Percentiles rank a stretch among this genome's conserved stretches.
Evolutionary conservation across 2,113 vertebrate species (phyloP).

Genomic region (Ovibos moschatus): DNA sequence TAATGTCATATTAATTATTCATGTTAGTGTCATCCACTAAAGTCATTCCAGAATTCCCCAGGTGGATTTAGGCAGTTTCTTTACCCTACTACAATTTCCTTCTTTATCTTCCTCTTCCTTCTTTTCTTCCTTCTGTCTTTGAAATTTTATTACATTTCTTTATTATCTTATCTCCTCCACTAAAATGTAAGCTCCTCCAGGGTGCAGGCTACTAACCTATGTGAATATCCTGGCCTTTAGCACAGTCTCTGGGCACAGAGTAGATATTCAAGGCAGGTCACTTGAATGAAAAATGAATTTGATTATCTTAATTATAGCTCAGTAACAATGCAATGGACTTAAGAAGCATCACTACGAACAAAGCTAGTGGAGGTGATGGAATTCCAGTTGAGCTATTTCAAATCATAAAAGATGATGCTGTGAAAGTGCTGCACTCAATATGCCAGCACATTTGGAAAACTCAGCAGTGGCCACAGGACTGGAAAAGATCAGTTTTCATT

Average conservation of each 20-base stretch:
- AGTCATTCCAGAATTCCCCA: conserved; percentile 14
- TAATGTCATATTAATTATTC: conserved; percentile 45
- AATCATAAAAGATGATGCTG: no score
- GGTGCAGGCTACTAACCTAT: background rate
- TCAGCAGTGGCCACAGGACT: no score
- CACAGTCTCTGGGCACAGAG: background rate
- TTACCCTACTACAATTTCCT: background rate
- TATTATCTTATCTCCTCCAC: background rate
- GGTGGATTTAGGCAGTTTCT: background rate
- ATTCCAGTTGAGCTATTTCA: no score
- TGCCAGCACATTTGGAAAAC: no score
- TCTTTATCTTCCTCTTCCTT: background rate
- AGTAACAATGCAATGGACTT: background rate
- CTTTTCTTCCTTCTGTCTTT: background rate
- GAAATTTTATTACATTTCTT: background rate
- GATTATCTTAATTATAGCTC: conserved; percentile 10
- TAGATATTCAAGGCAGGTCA: background rate
- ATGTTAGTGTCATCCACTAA: background rate
- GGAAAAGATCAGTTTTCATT: no score
- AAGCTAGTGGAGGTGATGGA: no score
- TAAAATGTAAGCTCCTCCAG: background rate
- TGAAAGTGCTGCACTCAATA: no score
- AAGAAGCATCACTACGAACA: no score
- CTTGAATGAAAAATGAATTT: conserved; percentile 17
- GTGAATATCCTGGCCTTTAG: background rate